Conservation (phyloP, 2,888 invertebrate genomes). For the Sceliomorpha sp. region DNA sequence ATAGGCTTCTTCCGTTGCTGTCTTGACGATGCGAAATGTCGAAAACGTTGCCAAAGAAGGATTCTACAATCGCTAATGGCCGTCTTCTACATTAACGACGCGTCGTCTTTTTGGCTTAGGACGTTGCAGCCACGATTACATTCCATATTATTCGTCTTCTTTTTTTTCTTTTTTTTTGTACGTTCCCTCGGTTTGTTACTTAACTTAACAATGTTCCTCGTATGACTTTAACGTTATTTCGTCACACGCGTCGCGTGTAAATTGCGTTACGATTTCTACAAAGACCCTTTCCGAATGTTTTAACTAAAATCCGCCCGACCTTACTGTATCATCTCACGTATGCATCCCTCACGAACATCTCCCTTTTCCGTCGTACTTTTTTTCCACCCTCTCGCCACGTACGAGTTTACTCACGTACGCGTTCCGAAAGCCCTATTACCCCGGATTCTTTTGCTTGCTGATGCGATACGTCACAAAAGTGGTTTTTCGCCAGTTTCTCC, state of each 20-base stretch:
- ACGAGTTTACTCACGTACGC: constrained; percentile 39
- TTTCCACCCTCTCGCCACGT: constrained; percentile 15
- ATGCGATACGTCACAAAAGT: constrained; percentile 41
- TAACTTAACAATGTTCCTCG: too few species aligned
- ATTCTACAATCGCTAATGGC: constrained; percentile 7
- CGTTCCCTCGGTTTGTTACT: too few species aligned
- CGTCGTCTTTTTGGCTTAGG: constrained; percentile 4
- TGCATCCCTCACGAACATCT: constrained; percentile 8
- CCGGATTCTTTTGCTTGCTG: constrained; percentile 38
- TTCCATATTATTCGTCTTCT: too few species aligned
- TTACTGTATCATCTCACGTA: not conserved
- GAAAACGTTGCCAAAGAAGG: constrained; percentile 20
- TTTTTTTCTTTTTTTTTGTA: not conserved
- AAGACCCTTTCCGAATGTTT: constrained; percentile 5
- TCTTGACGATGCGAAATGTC: constrained; percentile 11
- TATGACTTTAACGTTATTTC: too few species aligned
- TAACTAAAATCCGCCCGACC: constrained; percentile 4
- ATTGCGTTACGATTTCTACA: too few species aligned
- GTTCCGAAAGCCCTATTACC: constrained; percentile 43
- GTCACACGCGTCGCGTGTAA: too few species aligned
- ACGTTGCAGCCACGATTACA: not conserved
- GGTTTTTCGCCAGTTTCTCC: constrained; percentile 22
- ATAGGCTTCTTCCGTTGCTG: constrained; percentile 7
- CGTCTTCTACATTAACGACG: not conserved
- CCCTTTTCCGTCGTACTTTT: constrained; percentile 21